Evolutionary conservation across 1,140 invertebrate genomes (phyloP).

Genomic region (Drosophila micromelanica): DNA sequence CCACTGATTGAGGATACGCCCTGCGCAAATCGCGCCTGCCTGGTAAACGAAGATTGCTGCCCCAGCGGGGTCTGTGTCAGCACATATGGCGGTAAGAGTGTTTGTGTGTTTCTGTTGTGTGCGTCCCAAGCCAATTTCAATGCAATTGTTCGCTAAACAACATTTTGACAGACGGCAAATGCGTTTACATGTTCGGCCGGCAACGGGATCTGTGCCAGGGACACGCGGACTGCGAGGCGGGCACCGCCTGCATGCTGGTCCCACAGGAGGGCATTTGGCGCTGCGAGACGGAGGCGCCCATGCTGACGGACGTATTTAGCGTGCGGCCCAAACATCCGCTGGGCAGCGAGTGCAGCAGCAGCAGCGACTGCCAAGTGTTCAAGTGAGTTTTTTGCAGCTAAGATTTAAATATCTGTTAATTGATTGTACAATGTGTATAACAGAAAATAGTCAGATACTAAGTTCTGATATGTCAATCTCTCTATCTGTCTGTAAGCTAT

Average conservation of each 20-base stretch:
- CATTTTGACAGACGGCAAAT: slow-evolving; percentile 86
- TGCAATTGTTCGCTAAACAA: too few relatives aligned
- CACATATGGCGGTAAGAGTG: slow-evolving; percentile 88
- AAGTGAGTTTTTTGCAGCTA: slow-evolving; percentile 66
- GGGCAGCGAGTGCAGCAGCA: slow-evolving; percentile 93
- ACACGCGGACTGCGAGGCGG: slow-evolving; percentile 91
- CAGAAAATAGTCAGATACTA: too few relatives aligned
- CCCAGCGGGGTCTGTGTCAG: slow-evolving; percentile 90
- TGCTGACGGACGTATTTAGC: slow-evolving; percentile 54
- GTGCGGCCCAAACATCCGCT: slow-evolving; percentile 88
- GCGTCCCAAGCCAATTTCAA: neutral
- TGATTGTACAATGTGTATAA: too few relatives aligned
- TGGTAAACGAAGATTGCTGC: slow-evolving; percentile 91
- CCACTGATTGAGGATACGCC: slow-evolving; percentile 86
- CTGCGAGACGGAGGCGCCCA: slow-evolving; percentile 86
- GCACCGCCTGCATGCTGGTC: slow-evolving; percentile 88
- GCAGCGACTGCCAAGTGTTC: slow-evolving; percentile 93
- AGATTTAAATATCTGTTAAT: too few relatives aligned
- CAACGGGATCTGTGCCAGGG: slow-evolving; percentile 90
- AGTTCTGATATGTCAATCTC: too few relatives aligned
- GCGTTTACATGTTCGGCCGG: slow-evolving; percentile 89
- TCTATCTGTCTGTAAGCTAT: too few relatives aligned
- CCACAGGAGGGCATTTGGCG: slow-evolving; percentile 88
- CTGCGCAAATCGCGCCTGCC: slow-evolving; percentile 88
- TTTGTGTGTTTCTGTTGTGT: neutral